Base-by-base conservation (phyloP, 1,140 invertebrate genomes). In the Halictus rubicundus region DNA sequence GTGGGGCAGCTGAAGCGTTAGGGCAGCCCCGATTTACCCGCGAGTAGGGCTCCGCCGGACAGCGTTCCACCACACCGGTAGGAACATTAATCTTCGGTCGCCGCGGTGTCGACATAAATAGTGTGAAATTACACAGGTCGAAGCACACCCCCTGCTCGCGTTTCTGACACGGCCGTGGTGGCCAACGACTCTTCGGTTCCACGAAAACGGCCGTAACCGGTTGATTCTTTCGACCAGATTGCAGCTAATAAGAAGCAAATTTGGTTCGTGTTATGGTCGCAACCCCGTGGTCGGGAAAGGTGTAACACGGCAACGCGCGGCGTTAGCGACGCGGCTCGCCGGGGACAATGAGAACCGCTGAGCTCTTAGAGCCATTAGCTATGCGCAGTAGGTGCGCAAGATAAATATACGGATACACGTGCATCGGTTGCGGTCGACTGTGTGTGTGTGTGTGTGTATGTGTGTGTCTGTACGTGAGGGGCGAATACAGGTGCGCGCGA, bases 281-380 rank as follows among this genome's bases (percentile, higher is more conserved):
- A 52, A 52, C 16, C 49, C 54, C 8, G 16, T 21, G 21, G 46
- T 54, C 32, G n/a, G 14, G 68, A 1, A 2, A 19, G 16, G 39
- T n/a, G 49, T 23, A 42, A 1, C n/a, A n/a, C 14, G 12, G 16
- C 59, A 32, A 42, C 39, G 25, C 14, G 8, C 59, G 32, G 27
- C 32, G 32, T 4, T 5, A 32, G 32, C 32, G 32, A 32, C 2
- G 32, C 3, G 19, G 42, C 68, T 9, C 42, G 0, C 42, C 42
- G 21, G 66, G 70, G 68, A 65, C 81, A 69, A 80, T 87, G 84
- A 87, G 85, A 78, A 83, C 85, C 84, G 66, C 85, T 87, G 85
- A 25, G 70, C 68, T 86, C 63, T 86, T 86, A 68, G 77, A 74
- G 54, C 83, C 85, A 81, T 80, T 87, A 81, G 84, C 77, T 78